Base-by-base conservation (phyloP, 2,113 vertebrate species). In the Helogale parvula region DNA sequence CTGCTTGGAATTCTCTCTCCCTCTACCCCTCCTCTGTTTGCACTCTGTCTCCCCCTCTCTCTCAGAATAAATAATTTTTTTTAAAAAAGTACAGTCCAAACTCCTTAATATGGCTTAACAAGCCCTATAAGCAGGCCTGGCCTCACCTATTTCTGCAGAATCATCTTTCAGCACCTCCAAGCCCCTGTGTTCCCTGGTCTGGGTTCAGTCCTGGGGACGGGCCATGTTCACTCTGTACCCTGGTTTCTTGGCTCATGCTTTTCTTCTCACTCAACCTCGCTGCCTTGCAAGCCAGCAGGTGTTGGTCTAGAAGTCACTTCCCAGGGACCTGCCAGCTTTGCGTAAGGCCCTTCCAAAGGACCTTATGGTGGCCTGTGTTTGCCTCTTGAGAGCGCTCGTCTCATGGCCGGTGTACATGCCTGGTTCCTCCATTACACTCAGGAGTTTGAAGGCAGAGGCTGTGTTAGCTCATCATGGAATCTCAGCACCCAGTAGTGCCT, bases 191-290 rank as follows among this genome's bases (percentile, higher is more conserved):
- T 4, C 60, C 83, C 57, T 47, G 60, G 69, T 38, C 13, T 1
- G 9, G 0, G 0, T 47, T 38, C 15, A 31, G 35, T 52, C 57
- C 50, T 9, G 29, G 47, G 8, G 0, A 17, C 15, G 52, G 15
- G 45, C 54, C 27, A 2, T 47, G 54, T 60, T 35, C 4, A 7
- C 33, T 38, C 14, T 45, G 9, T 25, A 16, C 7, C 23, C 35
- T 41, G 1, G 0, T 54, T 54, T n/a, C 66, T 47, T 76, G 23
- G 68, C 31, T 57, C 12, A 2, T 33, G 19, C 65, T 27, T 0
- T n/a, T 77, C 41, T 52, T 72, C 16, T 23, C 31, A 29, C 47
- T 33, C 9, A 3, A 15, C 16, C 38, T 11, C 23, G 79, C 50
- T 87, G 15, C 38, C 87, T 35, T 21, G 19, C 11, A 90, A 29